A percentile compares a stretch with the other conserved stretches of the same genome.
These are phyloP conservation scores for Elephantulus edwardii DNA, from an alignment of 2,113 vertebrate species.

Conservation along the genomic window DNA sequence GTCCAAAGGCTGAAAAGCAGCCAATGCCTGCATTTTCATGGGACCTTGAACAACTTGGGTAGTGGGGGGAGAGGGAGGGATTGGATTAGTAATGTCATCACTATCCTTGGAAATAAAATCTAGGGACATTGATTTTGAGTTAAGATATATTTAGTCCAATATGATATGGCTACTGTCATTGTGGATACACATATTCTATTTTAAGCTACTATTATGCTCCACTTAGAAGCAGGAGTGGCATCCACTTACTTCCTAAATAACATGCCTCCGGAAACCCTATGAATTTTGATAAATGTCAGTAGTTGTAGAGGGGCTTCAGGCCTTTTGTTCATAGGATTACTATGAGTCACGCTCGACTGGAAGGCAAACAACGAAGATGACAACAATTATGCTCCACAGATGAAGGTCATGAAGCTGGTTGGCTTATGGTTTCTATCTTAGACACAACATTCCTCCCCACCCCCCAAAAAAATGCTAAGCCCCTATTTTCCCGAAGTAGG, in stretches of 20 bases:
- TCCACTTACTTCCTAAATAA: too few relatives aligned
- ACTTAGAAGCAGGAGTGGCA: too few relatives aligned
- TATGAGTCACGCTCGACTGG: too few relatives aligned
- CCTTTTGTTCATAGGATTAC: too few relatives aligned
- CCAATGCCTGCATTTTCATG: constrained; percentile 68
- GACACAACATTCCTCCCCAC: constrained; percentile 53
- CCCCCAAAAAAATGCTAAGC: constrained; percentile 62
- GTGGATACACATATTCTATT: constrained; percentile 24
- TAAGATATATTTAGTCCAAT: constrained; percentile 13
- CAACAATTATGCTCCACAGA: constrained; percentile 45
- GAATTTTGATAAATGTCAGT: too few relatives aligned
- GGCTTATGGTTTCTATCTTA: constrained; percentile 64
- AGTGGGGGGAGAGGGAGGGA: background rate
- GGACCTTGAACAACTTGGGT: constrained; percentile 24
- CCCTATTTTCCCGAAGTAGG: constrained; percentile 63
- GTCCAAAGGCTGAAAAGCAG: constrained; percentile 64
- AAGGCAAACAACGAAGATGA: too few relatives aligned
- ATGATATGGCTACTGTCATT: background rate
- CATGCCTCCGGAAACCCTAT: too few relatives aligned
- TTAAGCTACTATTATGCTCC: constrained; percentile 51
- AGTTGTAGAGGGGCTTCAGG: too few relatives aligned
- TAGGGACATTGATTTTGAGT: background rate
- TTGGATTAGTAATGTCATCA: constrained; percentile 67
- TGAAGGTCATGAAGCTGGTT: constrained; percentile 64
- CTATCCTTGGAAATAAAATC: constrained; percentile 51